Evolutionary conservation across 2,797 vertebrate genomes (phyloP).

Genomic region (Prionace glauca): DNA sequence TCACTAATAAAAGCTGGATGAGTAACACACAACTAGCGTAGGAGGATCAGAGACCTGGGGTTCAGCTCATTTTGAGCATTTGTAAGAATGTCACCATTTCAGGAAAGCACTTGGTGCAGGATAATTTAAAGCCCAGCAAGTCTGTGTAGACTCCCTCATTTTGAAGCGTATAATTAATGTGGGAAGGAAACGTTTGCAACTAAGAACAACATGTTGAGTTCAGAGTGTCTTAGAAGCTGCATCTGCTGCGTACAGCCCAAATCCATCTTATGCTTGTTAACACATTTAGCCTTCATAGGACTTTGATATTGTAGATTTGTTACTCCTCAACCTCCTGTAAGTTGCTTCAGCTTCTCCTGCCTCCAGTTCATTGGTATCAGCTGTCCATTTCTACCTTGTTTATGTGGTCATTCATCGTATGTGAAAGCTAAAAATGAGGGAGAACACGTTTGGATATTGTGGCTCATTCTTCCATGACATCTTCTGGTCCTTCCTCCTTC

Average conservation of each 20-base stretch:
- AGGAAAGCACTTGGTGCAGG: neutral
- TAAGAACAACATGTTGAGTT: neutral
- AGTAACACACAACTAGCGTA: neutral
- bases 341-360: neutral
- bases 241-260: neutral
- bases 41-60: neutral
- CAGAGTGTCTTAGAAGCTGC: neutral
- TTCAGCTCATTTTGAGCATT: neutral
- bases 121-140: neutral
- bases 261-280: neutral
- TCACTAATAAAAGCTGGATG: neutral
- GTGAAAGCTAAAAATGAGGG: neutral
- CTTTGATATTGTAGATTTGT: neutral
- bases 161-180: neutral
- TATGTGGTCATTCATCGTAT: neutral
- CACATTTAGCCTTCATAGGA: neutral
- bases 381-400: neutral
- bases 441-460: neutral
- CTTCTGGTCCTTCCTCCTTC: neutral
- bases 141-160: neutral
- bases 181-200: conserved; percentile 15
- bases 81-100: conserved; percentile 22
- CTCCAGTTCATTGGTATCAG: neutral
- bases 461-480: neutral
- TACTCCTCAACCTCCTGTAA: neutral